Percentiles rank a stretch among this genome's conserved stretches.
These are phyloP conservation scores for Clitarchus hookeri DNA, from an alignment of 2,888 invertebrate species.

Conservation along the genomic window DNA sequence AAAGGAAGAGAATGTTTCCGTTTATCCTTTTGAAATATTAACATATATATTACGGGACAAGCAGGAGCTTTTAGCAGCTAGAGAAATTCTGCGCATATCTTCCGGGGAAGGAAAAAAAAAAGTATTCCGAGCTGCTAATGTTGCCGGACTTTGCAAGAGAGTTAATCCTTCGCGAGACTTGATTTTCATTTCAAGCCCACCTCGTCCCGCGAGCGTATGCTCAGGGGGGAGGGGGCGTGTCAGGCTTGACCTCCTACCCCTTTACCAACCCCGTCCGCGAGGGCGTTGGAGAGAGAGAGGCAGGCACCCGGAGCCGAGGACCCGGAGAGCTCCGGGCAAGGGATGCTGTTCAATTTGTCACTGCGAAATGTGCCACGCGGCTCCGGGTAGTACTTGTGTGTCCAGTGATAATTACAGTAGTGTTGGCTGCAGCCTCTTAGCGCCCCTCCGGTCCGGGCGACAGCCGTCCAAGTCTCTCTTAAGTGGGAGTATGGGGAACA, in stretches of 20 bases:
- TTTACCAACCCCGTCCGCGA: not conserved
- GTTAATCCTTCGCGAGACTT: not conserved
- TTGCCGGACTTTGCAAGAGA: not conserved
- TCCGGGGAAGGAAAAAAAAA: not conserved
- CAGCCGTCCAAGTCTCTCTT: not conserved
- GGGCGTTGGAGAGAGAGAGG: not conserved
- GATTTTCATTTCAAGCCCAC: not conserved
- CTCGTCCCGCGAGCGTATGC: not conserved
- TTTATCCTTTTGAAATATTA: slow-evolving; percentile 14
- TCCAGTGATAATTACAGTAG: slow-evolving; percentile 36
- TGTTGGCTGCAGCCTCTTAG: not conserved
- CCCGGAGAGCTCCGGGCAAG: not conserved
- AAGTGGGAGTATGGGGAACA: too few species aligned
- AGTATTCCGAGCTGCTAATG: not conserved
- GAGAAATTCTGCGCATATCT: not conserved
- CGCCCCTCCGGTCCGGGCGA: not conserved
- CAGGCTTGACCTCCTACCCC: not conserved
- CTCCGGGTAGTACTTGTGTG: slow-evolving; percentile 35
- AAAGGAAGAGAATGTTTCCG: not conserved
- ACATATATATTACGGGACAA: not conserved
- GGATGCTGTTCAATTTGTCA: slow-evolving; percentile 36
- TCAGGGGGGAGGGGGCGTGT: too few species aligned
- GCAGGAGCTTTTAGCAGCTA: not conserved
- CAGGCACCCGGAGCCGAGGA: not conserved
- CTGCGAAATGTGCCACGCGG: slow-evolving; percentile 32